Evolutionary conservation across 2,797 vertebrate species (phyloP), one percentile per base, ranked within the genome.

Genomic region (Pempheris klunzingeri): DNA sequence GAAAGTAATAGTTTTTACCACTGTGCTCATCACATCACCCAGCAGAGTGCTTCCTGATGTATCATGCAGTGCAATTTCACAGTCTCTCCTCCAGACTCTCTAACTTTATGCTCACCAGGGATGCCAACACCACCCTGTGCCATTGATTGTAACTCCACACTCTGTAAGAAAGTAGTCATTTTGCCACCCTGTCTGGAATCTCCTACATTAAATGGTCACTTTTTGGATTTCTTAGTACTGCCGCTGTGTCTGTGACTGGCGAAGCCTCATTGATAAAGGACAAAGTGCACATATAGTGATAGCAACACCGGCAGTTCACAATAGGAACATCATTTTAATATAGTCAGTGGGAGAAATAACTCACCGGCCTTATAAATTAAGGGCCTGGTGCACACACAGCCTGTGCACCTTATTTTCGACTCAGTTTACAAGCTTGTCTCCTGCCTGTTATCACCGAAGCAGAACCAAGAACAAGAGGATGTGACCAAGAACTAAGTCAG

Each of bases 1-100:
- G 26, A 28, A 28, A 64, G n/a, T 18, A 64, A 64, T 34, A 24
- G 61, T 63, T 49, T 62, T 62, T 12, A 32, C 28, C 43, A 47
- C 60, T 34, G 60, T 30, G 13, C 28, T 46, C 58, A 28, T 52
- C 14, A 52, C 46, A 49, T 49, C n/a, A 59, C 36, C 57, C 57
- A 39, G 36, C 57, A 10, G 52, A 53, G 58, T 44, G 58, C 22
- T 41, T 59, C 36, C 57, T 59, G 57, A 59, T 41, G 36, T 28
- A 20, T 44, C 32, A 47, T 47, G 41, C 28, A 47, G 14, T 15
- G 43, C 11, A n/a, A 12, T 61, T 43, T 61, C 58, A 43, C 58
- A 43, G 58, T 4, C 18, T 61, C 39, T 43, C 39, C 58, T 28
- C 10, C 39, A 43, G 15, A 61, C 24, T 39, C 34, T n/a, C 13